phyloP scores from a whole-genome alignment of 1,140 invertebrate species.

The Achatina immaculata region DNA sequence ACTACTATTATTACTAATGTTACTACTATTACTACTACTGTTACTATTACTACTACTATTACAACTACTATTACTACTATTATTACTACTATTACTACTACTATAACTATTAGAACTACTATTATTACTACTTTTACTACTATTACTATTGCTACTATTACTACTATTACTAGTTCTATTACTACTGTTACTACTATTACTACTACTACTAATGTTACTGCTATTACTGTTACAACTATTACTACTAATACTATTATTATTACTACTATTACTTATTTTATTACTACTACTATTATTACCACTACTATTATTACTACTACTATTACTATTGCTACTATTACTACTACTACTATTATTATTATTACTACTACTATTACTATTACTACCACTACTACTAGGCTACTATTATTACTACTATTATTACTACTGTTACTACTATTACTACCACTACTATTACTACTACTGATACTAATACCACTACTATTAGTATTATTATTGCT shows the following conservation, averaged over 20 bases:
- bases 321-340: neutral
- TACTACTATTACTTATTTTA: neutral
- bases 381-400: neutral
- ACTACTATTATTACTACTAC: neutral
- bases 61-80: neutral
- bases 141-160: neutral
- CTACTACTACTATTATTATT: neutral
- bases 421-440: neutral
- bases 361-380: neutral
- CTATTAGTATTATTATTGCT: too few species aligned
- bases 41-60: neutral
- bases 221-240: neutral
- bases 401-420: neutral
- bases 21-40: neutral
- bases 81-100: neutral
- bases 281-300: neutral
- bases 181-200: neutral
- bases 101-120: too few species aligned
- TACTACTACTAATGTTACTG: neutral
- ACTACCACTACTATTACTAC: neutral
- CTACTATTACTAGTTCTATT: neutral
- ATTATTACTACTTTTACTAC: neutral
- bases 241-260: neutral
- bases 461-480: too few species aligned
- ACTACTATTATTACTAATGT: too few species aligned